Base-by-base conservation (phyloP, 2,113 vertebrate species). In the Choloepus hoffmanni region DNA sequence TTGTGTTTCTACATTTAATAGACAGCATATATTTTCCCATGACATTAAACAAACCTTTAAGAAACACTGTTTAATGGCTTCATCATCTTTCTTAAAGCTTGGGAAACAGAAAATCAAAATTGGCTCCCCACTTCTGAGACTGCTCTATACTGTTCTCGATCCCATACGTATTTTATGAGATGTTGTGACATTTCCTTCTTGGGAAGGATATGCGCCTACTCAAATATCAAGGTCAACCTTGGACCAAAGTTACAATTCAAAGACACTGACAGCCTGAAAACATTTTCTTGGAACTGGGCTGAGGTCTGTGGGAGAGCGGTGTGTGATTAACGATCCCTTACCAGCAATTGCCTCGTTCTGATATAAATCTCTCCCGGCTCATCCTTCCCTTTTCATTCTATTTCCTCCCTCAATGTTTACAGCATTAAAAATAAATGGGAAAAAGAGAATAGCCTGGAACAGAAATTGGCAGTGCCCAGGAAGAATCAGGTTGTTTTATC, bases 321-420 rank as follows among this genome's bases (percentile, higher is more conserved):
- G 0, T 50, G 7, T 48, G 73, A n/a, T 14, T 18, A 26, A 58
- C 0, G 28, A n/a, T 48, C 1, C 0, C 30, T 58, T n/a, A 40
- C 23, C 16, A 24, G 62, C 45, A 26, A n/a, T 33, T 19, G 70
- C 21, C 74, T 82, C 50, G 7, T 30, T 23, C 43, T 36, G 6
- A 33, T 4, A 4, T 4, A 2, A 26, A 3, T 4, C 23, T 84
- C 33, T 72, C 55, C 4, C 23, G 3, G 16, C 28, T 85, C 26
- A 8, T 4, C 36, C n/a, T 58, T 30, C 24, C 36, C 24, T 11
- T 36, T 68, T 30, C 23, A 3, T 36, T 62, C n/a, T 5, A 15
- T 68, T 83, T 91, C 68, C 45, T 53, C 58, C 55, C 2, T 23
- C 12, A 16, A 30, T 33, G 28, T 65, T 45, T 70, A 23, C 50